Conservation (phyloP, 1,140 invertebrate genomes). For the Stegodyphus mimosarum region DNA sequence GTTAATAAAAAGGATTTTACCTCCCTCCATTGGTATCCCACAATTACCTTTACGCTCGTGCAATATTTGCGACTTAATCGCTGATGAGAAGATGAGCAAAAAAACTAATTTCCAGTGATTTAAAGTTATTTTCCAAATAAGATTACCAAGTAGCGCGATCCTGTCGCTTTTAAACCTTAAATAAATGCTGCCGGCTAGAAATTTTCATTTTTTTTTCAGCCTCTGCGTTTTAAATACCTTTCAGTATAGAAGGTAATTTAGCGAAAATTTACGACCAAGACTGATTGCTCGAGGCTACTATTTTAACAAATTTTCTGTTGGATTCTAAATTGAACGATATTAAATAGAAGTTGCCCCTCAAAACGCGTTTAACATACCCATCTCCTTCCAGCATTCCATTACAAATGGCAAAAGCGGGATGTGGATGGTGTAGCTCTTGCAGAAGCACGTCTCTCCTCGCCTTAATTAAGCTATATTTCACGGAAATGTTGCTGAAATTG, state of each 20-base stretch:
- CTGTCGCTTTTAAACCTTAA: slow-evolving; percentile 40
- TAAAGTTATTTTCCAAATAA: slow-evolving; percentile 59
- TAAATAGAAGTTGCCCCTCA: slow-evolving; percentile 58
- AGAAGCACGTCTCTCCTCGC: slow-evolving; percentile 6
- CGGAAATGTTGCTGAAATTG: slow-evolving; percentile 59
- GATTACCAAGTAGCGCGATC: slow-evolving; percentile 38
- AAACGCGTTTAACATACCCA: slow-evolving; percentile 53
- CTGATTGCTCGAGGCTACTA: slow-evolving; percentile 49
- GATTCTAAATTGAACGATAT: slow-evolving; percentile 58
- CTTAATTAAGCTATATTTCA: slow-evolving; percentile 61
- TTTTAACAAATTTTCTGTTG: slow-evolving; percentile 58
- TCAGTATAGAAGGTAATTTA: slow-evolving; percentile 46
- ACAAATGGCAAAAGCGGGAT: slow-evolving; percentile 36
- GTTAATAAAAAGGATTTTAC: slow-evolving; percentile 25
- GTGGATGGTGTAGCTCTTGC: slow-evolving; percentile 15
- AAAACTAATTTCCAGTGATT: slow-evolving; percentile 56
- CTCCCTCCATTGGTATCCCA: background rate
- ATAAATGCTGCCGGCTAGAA: background rate
- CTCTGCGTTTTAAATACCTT: slow-evolving; percentile 45
- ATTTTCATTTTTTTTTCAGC: background rate
- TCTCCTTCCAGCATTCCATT: slow-evolving; percentile 32
- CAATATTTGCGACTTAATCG: slow-evolving; percentile 39
- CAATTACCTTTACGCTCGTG: slow-evolving; percentile 28
- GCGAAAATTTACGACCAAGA: slow-evolving; percentile 57
- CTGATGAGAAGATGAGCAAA: slow-evolving; percentile 23